These are phyloP conservation scores for Melanophora roralis DNA, from an alignment of 2,888 invertebrate species.

Conservation along the genomic window DNA sequence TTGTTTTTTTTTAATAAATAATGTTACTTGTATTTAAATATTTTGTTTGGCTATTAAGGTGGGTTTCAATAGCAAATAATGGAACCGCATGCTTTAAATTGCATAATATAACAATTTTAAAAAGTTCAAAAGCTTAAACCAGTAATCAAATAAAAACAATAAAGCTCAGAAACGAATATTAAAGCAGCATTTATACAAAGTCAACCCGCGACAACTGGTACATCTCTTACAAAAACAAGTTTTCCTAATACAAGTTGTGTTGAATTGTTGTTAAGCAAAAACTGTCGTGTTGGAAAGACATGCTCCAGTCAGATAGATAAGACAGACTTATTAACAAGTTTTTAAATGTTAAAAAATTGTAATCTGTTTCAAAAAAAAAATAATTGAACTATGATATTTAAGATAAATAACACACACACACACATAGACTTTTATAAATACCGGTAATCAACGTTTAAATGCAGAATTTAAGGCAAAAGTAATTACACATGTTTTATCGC, in stretches of 20 bases:
- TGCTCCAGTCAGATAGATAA: slow-evolving; percentile 27
- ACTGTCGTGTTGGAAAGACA: slow-evolving; percentile 41
- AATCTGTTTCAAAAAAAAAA: slow-evolving; percentile 8
- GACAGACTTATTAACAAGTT: slow-evolving; percentile 43
- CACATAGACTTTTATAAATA: neutral
- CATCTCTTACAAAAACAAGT: slow-evolving; percentile 27
- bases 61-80: slow-evolving; percentile 32
- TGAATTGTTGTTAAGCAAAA: neutral
- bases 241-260: neutral
- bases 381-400: slow-evolving; percentile 55
- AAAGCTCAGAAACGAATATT: neutral
- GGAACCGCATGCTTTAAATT: slow-evolving; percentile 39
- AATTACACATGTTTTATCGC: too few relatives aligned
- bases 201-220: neutral
- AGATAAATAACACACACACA: slow-evolving; percentile 29
- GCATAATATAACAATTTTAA: slow-evolving; percentile 45
- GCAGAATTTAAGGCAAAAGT: too few relatives aligned
- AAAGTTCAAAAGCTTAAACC: slow-evolving; percentile 46
- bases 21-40: slow-evolving; percentile 8
- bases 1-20: slow-evolving; percentile 12
- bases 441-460: neutral
- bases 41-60: slow-evolving; percentile 44
- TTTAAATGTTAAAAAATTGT: slow-evolving; percentile 35
- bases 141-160: slow-evolving; percentile 38
- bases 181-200: neutral